A percentile compares a stretch with the other conserved stretches of the same genome.
Conservation (phyloP, 2,113 vertebrate genomes). For the Myrmophylax atrothorax region DNA sequence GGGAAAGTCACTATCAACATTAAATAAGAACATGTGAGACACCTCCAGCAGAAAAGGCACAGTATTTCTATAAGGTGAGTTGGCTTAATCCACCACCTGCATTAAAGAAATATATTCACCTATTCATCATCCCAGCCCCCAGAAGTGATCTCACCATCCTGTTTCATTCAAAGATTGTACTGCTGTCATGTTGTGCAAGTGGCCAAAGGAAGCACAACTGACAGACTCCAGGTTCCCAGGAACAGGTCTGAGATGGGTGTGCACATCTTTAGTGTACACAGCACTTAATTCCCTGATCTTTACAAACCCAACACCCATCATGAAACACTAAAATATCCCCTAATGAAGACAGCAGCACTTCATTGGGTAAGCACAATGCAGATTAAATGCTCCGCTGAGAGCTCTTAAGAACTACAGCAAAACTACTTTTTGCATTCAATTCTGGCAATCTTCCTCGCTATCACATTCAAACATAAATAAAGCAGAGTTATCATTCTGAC, state of each 20-base stretch:
- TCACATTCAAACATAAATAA: neutral
- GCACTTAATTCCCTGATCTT: neutral
- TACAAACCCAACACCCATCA: neutral
- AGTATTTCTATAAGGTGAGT: neutral
- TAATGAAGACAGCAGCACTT: neutral
- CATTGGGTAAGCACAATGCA: neutral
- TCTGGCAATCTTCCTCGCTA: neutral
- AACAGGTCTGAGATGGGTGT: neutral
- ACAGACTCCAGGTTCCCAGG: neutral
- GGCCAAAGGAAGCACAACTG: neutral
- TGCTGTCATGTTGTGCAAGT: neutral
- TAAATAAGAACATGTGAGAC: neutral
- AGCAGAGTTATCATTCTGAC: neutral
- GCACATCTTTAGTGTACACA: neutral
- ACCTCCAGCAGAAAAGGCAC: neutral
- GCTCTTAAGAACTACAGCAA: neutral
- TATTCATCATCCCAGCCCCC: neutral
- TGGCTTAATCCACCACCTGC: neutral
- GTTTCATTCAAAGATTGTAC: neutral
- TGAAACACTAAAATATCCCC: neutral
- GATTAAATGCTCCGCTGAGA: neutral
- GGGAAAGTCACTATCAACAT: neutral
- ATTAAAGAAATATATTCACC: neutral
- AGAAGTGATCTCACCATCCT: neutral
- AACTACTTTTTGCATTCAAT: neutral